Evolutionary conservation across 2,797 vertebrate species (phyloP), one percentile per base, ranked within the genome.

Genomic region (Vultur gryphus): DNA sequence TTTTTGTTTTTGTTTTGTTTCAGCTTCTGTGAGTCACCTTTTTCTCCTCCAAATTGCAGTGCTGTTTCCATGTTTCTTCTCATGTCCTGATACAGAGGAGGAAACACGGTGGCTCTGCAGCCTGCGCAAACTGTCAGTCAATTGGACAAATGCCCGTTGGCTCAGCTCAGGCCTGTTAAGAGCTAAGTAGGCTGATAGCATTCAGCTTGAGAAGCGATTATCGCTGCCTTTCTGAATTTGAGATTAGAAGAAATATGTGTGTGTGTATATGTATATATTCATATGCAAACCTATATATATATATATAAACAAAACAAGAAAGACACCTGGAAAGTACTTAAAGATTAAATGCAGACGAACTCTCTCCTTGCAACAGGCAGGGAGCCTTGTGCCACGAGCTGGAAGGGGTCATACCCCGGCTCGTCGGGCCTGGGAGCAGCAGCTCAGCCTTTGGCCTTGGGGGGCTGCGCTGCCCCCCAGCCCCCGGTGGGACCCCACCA

Each of bases 401-500:
- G 39, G 59, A 52, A 58, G 37, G 29, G 16, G 5, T 43, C 54
- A 5, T 13, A 0, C 21, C 43, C n/a, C 13, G 17, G 4, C 17
- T 51, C 2, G 0, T 5, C 1, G 2, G 21, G 15, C n/a, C 37
- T n/a, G 19, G 16, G 25, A 59, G 31, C 54, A 84, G n/a, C 49
- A 69, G 26, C 59, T 57, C 69, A 69, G 44, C 37, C 29, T 46
- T 12, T 7, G 20, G 29, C 17, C 11, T 16, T 1, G 1, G 16
- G 10, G 6, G 15, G 6, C 31, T 31, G 25, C 2, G 3, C 44
- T 58, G 37, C 10, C 21, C 26, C 35, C 10, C 2, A 2, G 5
- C 29, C 33, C 16, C 1, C 0, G 13, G 2, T 4, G 26, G 18
- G n/a, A 78, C 13, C 33, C 58, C 43, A 33, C 14, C 11, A 8